Base-by-base conservation (phyloP, 2,888 invertebrate genomes). In the Caenorhabditis angaria region DNA sequence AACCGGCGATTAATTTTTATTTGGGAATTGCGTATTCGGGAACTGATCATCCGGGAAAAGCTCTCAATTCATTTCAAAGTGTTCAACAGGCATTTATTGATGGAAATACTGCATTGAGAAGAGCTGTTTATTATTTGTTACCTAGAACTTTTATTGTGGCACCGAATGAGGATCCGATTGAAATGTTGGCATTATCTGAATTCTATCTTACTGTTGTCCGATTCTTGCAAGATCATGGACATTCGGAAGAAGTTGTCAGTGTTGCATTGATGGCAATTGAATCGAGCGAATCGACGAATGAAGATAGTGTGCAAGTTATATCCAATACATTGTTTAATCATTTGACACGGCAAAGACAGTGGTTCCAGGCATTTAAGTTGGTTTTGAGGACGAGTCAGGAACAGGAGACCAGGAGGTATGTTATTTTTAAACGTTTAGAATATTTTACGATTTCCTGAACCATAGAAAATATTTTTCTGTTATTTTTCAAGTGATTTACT, bases 241-340 rank as follows among this genome's bases (percentile, higher is more conserved):
- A 81, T 48, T 32, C 67, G 12, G 70, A 79, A 50, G 76, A 78
- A 65, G 82, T 83, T 25, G 68, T 78, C n/a, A 47, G 68, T 1
- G 69, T 81, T 24, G 77, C 79, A 10, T 68, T 75, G 56, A 68
- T 51, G n/a, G 81, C 78, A 1, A 71, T 82, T 18, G 75, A 77
- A n/a, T n/a, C n/a, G 12, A 53, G 32, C 6, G 28, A 80, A 41
- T 70, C 72, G 4, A 69, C 63, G 4, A 77, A 70, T 0, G 74
- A 77, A 29, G 66, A 70, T 5, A 74, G 65, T 53, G 62, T 69
- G 0, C 66, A 74, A 61, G 20, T 66, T 24, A 78, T 84, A 41
- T 77, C 82, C 24, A 80, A 78, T 22, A 79, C 78, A 4, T 73
- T 84, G 20, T 85, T 83, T 73, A 83, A 70, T 27, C 82, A 82